Percentiles rank a stretch among this genome's conserved stretches.
These are phyloP conservation scores for Bombus polaris DNA, from an alignment of 1,140 invertebrate genomes.

Conservation along the genomic window DNA sequence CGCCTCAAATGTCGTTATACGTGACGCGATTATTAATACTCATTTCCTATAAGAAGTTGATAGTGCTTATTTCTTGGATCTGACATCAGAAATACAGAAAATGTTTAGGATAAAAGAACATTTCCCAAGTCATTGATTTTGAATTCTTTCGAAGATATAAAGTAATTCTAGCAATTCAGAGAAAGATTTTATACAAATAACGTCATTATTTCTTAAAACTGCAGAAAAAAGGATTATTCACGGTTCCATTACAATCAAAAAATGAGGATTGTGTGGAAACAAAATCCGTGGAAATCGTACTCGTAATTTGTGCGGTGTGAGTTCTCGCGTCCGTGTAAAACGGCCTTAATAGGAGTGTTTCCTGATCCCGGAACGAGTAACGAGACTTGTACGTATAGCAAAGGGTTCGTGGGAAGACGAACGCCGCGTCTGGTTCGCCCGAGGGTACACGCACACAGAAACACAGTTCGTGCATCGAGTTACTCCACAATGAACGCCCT, in stretches of 20 bases:
- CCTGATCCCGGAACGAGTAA: slow-evolving; percentile 69
- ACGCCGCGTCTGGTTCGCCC: slow-evolving; percentile 56
- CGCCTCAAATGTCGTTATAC: not conserved
- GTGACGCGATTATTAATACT: not conserved
- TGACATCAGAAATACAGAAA: not conserved
- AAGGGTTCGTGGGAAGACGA: slow-evolving; percentile 66
- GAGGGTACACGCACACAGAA: slow-evolving; percentile 52
- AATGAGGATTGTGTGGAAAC: not conserved
- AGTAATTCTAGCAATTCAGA: not conserved
- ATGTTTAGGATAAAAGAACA: not conserved
- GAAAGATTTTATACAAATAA: not conserved
- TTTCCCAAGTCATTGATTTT: not conserved
- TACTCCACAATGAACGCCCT: not conserved
- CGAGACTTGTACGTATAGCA: slow-evolving; percentile 62
- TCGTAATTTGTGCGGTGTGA: not conserved
- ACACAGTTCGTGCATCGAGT: not conserved
- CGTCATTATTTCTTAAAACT: too few species aligned
- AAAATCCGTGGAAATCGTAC: not conserved
- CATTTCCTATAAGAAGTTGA: not conserved
- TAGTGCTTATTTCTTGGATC: too few species aligned
- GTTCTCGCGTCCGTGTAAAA: slow-evolving; percentile 59
- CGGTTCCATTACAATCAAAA: not conserved
- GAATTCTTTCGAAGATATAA: not conserved
- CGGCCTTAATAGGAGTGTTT: slow-evolving; percentile 69
- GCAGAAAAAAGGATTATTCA: not conserved